phyloP scores from a whole-genome alignment of 2,797 vertebrate species.

The Syngnathus acus region DNA sequence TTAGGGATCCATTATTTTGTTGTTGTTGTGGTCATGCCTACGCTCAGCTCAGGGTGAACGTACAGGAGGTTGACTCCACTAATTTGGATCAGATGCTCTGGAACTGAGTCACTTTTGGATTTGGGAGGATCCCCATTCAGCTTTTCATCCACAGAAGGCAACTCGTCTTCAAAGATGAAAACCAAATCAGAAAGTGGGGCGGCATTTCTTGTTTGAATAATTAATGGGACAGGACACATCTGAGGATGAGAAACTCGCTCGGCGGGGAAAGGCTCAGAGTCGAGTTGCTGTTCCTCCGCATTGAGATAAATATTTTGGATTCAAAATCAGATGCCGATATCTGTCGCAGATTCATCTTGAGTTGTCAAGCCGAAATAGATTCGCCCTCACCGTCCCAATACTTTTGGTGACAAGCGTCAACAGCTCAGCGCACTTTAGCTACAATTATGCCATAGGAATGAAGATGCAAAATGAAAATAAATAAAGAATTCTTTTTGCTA shows the following conservation, averaged over 20 bases:
- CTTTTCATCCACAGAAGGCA: neutral
- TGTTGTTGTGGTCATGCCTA: neutral
- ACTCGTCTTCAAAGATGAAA: neutral
- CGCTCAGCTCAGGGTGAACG: neutral
- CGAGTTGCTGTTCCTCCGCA: too few relatives aligned
- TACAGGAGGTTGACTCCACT: neutral
- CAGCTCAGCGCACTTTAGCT: neutral
- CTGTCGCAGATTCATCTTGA: neutral
- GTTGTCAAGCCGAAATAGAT: neutral
- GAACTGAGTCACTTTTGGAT: neutral
- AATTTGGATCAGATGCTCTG: neutral
- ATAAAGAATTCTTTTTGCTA: slow-evolving; percentile 37
- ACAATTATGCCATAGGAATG: slow-evolving; percentile 14
- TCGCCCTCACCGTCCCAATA: neutral
- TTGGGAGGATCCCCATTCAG: neutral
- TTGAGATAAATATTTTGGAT: too few relatives aligned
- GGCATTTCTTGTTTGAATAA: neutral
- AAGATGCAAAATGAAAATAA: slow-evolving; percentile 39
- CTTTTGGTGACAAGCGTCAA: neutral
- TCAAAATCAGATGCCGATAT: too few relatives aligned
- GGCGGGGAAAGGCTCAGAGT: too few relatives aligned
- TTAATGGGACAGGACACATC: neutral
- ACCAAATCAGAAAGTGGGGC: neutral
- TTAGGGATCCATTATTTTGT: neutral
- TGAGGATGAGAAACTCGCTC: too few relatives aligned